These are phyloP conservation scores for Gnathonemus echidnorhynchus DNA, from an alignment of 2,113 vertebrate genomes.

Conservation along the genomic window DNA sequence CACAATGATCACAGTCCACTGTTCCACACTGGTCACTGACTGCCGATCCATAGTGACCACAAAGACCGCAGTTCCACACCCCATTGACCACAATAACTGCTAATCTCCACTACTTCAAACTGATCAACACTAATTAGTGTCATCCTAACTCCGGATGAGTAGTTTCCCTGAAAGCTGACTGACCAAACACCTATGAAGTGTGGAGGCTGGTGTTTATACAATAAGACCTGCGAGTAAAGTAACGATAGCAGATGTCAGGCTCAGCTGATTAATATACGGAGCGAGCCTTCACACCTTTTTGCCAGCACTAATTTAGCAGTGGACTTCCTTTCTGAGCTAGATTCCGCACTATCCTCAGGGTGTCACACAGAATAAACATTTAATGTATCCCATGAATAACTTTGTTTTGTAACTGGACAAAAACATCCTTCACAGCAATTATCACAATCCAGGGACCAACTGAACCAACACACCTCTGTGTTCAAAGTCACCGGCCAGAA, in stretches of 20 bases:
- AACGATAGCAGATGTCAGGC: not conserved
- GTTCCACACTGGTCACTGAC: not conserved
- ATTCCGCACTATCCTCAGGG: not conserved
- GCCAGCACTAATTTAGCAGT: not conserved
- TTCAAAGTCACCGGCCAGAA: not conserved
- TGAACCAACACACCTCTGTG: not conserved
- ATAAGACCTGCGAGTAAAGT: not conserved
- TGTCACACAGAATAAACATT: not conserved
- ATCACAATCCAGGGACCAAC: not conserved
- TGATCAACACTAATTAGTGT: not conserved
- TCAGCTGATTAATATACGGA: not conserved
- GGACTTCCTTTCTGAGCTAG: not conserved
- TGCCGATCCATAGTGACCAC: not conserved
- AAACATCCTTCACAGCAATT: not conserved
- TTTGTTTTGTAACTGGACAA: not conserved
- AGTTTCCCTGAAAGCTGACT: not conserved
- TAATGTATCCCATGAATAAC: not conserved
- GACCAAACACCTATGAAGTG: not conserved
- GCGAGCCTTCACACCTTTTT: not conserved
- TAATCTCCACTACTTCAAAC: not conserved
- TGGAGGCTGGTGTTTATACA: not conserved
- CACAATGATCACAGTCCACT: not conserved
- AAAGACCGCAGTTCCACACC: not conserved
- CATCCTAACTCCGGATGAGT: not conserved
- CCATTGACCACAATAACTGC: not conserved